Conservation (phyloP, 2,888 invertebrate genomes). For the Clistopyga incitator region DNA sequence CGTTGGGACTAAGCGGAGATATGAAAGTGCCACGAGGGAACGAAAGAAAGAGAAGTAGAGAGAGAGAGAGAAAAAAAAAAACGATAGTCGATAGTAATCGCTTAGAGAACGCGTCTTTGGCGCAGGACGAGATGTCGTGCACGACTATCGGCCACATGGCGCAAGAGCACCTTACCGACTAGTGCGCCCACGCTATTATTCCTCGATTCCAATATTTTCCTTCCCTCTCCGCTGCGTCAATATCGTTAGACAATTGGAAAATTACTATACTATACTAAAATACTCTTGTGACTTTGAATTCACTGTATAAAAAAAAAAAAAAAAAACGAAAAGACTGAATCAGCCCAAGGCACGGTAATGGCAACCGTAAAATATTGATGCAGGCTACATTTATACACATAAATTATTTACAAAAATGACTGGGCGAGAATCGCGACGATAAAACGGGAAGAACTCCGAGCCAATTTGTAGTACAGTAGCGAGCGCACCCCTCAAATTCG, state of each 20-base stretch:
- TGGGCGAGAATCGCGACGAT: neutral
- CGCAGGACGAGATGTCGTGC: conserved; percentile 51
- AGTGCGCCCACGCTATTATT: conserved; percentile 57
- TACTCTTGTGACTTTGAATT: no score
- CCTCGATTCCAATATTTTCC: conserved; percentile 34
- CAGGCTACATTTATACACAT: neutral
- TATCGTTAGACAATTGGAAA: neutral
- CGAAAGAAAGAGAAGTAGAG: conserved; percentile 45
- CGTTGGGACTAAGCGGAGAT: conserved; percentile 52
- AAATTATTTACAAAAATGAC: neutral
- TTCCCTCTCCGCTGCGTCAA: neutral
- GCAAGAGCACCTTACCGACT: conserved; percentile 57
- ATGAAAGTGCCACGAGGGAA: conserved; percentile 63
- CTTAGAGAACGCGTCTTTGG: conserved; percentile 28
- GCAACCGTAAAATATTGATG: neutral
- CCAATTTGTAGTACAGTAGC: neutral
- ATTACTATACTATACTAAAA: no score
- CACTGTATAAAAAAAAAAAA: neutral
- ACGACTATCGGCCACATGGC: conserved; percentile 58
- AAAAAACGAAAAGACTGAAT: neutral
- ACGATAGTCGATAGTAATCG: conserved; percentile 55
- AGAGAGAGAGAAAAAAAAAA: conserved; percentile 37
- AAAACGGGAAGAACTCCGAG: neutral
- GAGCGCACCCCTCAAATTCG: conserved; percentile 3
- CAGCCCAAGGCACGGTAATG: neutral